Conservation (phyloP, 1,140 invertebrate species). For the Procambarus virginalis region DNA sequence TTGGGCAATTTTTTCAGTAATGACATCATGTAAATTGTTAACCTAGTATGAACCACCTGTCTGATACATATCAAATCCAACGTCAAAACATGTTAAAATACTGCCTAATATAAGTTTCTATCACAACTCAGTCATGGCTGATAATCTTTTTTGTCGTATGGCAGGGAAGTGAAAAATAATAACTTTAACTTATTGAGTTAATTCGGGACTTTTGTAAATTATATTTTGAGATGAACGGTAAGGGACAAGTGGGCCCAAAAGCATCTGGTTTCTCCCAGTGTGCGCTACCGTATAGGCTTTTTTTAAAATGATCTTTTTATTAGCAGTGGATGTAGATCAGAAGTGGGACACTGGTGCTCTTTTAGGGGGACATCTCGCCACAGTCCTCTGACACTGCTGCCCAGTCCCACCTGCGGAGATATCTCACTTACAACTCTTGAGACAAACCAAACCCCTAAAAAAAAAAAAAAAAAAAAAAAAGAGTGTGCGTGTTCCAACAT, state of each 20-base stretch:
- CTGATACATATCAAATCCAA: neutral
- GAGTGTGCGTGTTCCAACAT: neutral
- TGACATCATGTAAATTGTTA: neutral
- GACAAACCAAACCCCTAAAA: neutral
- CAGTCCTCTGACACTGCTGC: slow-evolving; percentile 43
- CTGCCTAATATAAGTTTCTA: neutral
- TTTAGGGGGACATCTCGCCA: slow-evolving; percentile 45
- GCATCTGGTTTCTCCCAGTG: no score
- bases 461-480: no score
- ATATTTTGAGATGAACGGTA: slow-evolving; percentile 61
- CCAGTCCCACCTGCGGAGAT: slow-evolving; percentile 52
- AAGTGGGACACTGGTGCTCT: slow-evolving; percentile 55
- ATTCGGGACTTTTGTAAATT: slow-evolving; percentile 60
- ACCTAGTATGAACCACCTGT: neutral
- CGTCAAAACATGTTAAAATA: neutral
- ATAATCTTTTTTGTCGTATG: neutral
- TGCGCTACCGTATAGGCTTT: slow-evolving; percentile 44
- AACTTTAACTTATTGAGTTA: slow-evolving; percentile 51
- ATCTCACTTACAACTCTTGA: slow-evolving; percentile 39
- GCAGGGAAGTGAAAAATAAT: neutral
- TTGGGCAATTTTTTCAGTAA: neutral
- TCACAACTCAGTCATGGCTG: neutral
- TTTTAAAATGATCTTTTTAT: slow-evolving; percentile 65
- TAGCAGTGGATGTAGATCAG: slow-evolving; percentile 57
- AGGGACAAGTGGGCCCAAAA: no score